Evolutionary conservation across 1,140 invertebrate genomes (phyloP).

Genomic region (Orchestia grillus): DNA sequence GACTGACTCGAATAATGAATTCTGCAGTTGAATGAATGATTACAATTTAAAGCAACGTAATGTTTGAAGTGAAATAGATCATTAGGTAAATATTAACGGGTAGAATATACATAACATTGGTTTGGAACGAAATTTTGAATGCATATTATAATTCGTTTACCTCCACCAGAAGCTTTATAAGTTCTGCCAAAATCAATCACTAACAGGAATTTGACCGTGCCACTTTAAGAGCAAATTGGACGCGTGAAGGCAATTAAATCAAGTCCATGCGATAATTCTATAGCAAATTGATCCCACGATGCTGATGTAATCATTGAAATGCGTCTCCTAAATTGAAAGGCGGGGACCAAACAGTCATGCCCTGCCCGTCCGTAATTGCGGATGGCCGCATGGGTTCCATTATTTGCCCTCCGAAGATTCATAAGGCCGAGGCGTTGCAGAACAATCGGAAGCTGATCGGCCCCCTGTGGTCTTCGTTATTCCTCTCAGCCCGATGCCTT

Average conservation of each 20-base stretch:
- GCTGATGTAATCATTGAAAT: neutral
- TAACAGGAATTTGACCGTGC: neutral
- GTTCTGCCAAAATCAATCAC: neutral
- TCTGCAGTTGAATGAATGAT: neutral
- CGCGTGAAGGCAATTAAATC: neutral
- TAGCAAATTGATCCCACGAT: neutral
- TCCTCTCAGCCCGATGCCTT: neutral
- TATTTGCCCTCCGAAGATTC: neutral
- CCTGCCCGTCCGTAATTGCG: neutral
- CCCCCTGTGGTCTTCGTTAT: neutral
- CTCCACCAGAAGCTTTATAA: neutral
- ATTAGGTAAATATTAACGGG: neutral
- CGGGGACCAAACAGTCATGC: neutral
- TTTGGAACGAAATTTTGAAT: neutral
- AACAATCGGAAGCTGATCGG: conserved; percentile 49
- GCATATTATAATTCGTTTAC: neutral
- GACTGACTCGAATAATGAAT: neutral
- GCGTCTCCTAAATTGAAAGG: neutral
- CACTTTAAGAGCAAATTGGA: neutral
- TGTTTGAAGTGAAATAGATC: neutral
- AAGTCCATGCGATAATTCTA: neutral
- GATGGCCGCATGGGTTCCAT: neutral
- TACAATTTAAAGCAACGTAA: neutral
- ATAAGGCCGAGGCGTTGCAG: conserved; percentile 2
- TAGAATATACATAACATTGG: neutral